Evolutionary conservation across 2,888 invertebrate species (phyloP).

Genomic region (Drosophila anomalipes): DNA sequence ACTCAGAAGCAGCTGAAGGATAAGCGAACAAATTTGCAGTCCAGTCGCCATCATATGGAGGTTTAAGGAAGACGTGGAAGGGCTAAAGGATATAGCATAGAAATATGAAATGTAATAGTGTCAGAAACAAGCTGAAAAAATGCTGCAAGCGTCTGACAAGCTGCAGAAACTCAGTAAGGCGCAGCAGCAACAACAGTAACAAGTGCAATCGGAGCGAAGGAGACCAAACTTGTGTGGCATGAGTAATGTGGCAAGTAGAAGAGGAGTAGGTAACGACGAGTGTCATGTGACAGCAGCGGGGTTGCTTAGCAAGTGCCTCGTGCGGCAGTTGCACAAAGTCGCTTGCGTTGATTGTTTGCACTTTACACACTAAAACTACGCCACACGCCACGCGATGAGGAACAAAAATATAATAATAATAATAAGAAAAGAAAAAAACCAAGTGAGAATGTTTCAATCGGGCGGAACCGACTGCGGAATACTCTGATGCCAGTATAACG

Average conservation of each 20-base stretch:
- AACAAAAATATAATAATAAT: constrained; percentile 17
- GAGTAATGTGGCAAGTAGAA: constrained; percentile 21
- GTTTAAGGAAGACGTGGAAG: neutral
- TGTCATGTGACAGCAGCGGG: constrained; percentile 1
- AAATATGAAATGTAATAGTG: constrained; percentile 78
- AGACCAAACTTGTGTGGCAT: constrained; percentile 40
- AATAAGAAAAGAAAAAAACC: constrained; percentile 3
- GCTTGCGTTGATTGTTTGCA: constrained; percentile 78
- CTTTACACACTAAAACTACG: constrained; percentile 73
- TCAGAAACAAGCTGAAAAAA: constrained; percentile 70
- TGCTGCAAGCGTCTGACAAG: constrained; percentile 68
- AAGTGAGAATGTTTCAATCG: neutral
- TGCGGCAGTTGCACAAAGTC: constrained; percentile 67
- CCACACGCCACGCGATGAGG: constrained; percentile 50
- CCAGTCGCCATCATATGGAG: constrained; percentile 25
- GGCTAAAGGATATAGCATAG: constrained; percentile 25
- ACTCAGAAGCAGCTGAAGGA: constrained; percentile 12
- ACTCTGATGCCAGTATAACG: neutral
- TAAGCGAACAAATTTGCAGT: constrained; percentile 19
- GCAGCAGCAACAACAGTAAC: constrained; percentile 27
- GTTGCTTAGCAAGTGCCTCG: constrained; percentile 37
- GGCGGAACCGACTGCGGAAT: neutral
- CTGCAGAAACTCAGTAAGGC: constrained; percentile 34
- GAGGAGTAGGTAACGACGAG: neutral
- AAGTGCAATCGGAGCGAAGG: constrained; percentile 23